Evolutionary conservation across 1,140 invertebrate species (phyloP).

Genomic region (Drosophila parvula): DNA sequence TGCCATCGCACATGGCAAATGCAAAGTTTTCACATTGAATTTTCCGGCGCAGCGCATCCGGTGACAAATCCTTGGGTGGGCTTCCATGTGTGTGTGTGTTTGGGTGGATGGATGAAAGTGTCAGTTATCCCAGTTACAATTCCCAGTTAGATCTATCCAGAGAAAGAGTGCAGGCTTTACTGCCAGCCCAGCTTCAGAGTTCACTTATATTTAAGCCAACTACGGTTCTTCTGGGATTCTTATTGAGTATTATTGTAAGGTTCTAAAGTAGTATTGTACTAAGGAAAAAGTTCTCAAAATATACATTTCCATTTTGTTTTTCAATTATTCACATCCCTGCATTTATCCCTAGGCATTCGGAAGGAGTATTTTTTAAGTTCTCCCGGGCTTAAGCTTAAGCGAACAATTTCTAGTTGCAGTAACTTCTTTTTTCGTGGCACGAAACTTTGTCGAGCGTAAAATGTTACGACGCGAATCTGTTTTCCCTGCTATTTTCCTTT

Average conservation of each 20-base stretch:
- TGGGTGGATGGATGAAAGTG: constrained; percentile 32
- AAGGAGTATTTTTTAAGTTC: background rate
- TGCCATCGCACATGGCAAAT: constrained; percentile 45
- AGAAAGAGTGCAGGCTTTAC: constrained; percentile 7
- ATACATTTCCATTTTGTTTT: background rate
- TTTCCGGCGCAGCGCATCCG: constrained; percentile 69
- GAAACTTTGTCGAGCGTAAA: constrained; percentile 69
- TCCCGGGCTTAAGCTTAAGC: background rate
- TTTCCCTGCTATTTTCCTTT: constrained; percentile 12
- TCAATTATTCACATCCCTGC: background rate
- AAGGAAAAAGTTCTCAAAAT: background rate
- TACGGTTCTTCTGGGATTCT: background rate
- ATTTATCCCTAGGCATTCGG: background rate
- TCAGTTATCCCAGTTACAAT: constrained; percentile 56
- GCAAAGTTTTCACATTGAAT: constrained; percentile 79
- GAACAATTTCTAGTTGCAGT: constrained; percentile 5
- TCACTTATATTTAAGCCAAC: background rate
- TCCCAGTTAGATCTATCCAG: constrained; percentile 14
- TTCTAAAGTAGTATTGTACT: too few relatives aligned
- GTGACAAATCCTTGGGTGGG: constrained; percentile 61
- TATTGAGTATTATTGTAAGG: background rate
- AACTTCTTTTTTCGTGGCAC: constrained; percentile 24
- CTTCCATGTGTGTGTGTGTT: constrained; percentile 9
- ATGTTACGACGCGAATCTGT: constrained; percentile 48
- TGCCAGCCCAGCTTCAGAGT: background rate